Base-by-base conservation (phyloP, 2,888 invertebrate genomes). In the Pristionchus exspectatus region DNA sequence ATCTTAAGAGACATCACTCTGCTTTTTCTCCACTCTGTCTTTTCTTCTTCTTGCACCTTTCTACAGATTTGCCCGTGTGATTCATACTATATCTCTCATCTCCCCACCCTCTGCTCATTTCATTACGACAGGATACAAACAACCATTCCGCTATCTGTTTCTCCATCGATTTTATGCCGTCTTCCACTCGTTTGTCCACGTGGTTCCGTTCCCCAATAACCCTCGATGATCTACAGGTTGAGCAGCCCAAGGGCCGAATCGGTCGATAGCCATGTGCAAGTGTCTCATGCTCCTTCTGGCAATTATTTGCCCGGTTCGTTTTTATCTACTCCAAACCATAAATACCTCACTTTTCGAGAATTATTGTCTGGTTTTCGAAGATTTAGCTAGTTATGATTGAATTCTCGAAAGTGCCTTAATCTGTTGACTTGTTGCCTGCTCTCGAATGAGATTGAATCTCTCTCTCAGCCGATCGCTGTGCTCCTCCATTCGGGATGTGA, bases 401-500 rank as follows among this genome's bases (percentile, higher is more conserved):
- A 77, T 30, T 30, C 7, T 30, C 30, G 24, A 38, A 33, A 38
- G 16, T 21, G 66, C 14, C 14, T 33, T 10, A 86, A 66, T 21
- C 12, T 33, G n/a, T 27, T 16, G 12, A 2, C 30, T 44, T 77
- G 21, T 30, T 86, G 0, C 5, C 38, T 56, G 38, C 3, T 30
- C 5, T 56, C 14, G 30, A 56, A 59, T 9, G 33, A n/a, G 30
- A n/a, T 69, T 72, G n/a, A 63, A 63, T 66, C 16, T 27, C 50
- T 27, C 50, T 84, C 38, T 50, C 30, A 90, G 90, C 90, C 90
- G n/a, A 33, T 90, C n/a, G 90, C 90, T 24, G 90, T 90, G 50
- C 88, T 88, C 30, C 77, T 90, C 38, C 90, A 90, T 74, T 66
- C 88, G 38, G 90, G 90, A 33, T 90, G 90, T n/a, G 90, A 90